These are phyloP conservation scores for Willowsia nigromaculata DNA, from an alignment of 2,888 invertebrate genomes.

Conservation along the genomic window DNA sequence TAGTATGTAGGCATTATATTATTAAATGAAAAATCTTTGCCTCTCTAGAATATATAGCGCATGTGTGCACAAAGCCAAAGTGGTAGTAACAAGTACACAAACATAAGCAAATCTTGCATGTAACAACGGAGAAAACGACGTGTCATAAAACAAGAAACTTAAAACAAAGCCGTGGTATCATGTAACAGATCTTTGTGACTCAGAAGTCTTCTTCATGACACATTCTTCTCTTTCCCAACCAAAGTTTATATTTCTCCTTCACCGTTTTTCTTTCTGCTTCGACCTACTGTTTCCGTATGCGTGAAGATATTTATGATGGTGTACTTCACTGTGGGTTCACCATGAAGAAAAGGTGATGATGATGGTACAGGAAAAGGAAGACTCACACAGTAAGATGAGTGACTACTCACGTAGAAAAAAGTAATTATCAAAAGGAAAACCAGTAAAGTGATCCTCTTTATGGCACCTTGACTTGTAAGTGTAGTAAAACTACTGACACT, in stretches of 20 bases:
- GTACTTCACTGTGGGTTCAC: background rate
- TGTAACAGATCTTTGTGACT: slow-evolving; percentile 73
- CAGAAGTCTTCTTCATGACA: slow-evolving; percentile 70
- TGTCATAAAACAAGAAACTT: slow-evolving; percentile 78
- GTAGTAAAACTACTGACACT: slow-evolving; percentile 5
- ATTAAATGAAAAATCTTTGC: background rate
- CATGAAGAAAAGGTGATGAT: slow-evolving; percentile 19
- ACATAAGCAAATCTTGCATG: slow-evolving; percentile 54
- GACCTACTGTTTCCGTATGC: background rate
- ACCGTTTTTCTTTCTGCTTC: background rate
- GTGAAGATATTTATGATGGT: slow-evolving; percentile 15
- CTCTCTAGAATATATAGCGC: background rate
- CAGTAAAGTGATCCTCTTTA: slow-evolving; percentile 78
- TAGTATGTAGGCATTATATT: background rate
- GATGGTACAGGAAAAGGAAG: slow-evolving; percentile 1
- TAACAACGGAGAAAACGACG: slow-evolving; percentile 63
- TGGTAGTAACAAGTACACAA: background rate
- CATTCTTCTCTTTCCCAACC: background rate
- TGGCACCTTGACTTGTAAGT: slow-evolving; percentile 75
- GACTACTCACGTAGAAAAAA: slow-evolving; percentile 65
- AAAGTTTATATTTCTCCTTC: background rate
- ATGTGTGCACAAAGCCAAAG: background rate
- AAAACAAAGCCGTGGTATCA: slow-evolving; percentile 77
- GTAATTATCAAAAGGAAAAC: slow-evolving; percentile 76
- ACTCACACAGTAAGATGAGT: slow-evolving; percentile 65